Percentiles rank a stretch among this genome's conserved stretches.
These are phyloP conservation scores for Psittacula cyanocephala DNA, from an alignment of 2,113 vertebrate species.

Conservation along the genomic window DNA sequence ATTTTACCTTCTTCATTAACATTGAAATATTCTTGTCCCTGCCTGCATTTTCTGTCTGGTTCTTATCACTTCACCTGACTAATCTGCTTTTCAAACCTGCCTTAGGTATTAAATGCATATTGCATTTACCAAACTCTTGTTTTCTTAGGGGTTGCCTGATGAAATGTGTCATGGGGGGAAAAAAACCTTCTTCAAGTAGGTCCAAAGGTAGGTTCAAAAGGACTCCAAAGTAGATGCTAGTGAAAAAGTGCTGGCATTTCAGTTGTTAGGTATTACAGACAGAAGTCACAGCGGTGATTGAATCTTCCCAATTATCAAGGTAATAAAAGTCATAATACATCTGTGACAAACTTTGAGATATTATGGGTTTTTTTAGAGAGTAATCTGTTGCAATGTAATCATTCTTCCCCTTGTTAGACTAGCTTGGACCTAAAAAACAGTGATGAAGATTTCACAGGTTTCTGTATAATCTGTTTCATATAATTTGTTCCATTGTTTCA, in stretches of 20 bases:
- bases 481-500: not conserved
- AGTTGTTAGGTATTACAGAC: not conserved
- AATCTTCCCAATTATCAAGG: not conserved
- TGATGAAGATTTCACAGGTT: not conserved
- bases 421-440: not conserved
- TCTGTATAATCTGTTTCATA: not conserved
- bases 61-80: not conserved
- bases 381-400: not conserved
- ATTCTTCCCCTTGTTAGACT: not conserved
- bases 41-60: not conserved
- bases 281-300: not conserved
- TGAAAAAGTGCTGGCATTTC: not conserved
- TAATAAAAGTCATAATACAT: not conserved
- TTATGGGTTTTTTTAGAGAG: not conserved
- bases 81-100: not conserved
- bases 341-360: not conserved
- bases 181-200: not conserved
- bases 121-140: not conserved
- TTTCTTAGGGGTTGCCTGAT: not conserved
- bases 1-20: not conserved
- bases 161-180: not conserved
- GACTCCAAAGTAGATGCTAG: not conserved
- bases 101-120: not conserved
- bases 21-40: not conserved
- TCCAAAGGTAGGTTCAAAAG: not conserved